Percentiles rank a stretch among this genome's conserved stretches.
phyloP scores from a whole-genome alignment of 2,113 vertebrate species.

The Cheirogaleus medius region DNA sequence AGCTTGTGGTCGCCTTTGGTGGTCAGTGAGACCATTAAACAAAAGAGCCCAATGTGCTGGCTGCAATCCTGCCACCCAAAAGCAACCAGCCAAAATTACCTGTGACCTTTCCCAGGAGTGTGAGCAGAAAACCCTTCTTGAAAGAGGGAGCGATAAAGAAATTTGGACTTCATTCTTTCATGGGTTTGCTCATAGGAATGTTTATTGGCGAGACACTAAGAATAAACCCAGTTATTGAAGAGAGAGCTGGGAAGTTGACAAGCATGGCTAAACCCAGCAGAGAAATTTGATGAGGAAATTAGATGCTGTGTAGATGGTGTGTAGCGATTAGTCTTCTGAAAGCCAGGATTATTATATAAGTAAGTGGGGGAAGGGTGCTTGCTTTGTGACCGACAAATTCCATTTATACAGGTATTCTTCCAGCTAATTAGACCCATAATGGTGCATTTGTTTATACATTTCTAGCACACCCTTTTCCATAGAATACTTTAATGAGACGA shows the following conservation, averaged over 20 bases:
- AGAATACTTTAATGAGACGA: slow-evolving; percentile 71
- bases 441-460: slow-evolving; percentile 82
- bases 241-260: slow-evolving; percentile 90
- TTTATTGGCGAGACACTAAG: slow-evolving; percentile 86
- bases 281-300: slow-evolving; percentile 92
- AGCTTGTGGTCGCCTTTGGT: slow-evolving; percentile 76
- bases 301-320: slow-evolving; percentile 89
- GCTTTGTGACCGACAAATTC: slow-evolving; percentile 82
- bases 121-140: slow-evolving; percentile 79
- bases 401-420: slow-evolving; percentile 84
- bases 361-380: slow-evolving; percentile 76
- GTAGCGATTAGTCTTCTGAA: slow-evolving; percentile 90
- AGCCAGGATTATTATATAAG: slow-evolving; percentile 90
- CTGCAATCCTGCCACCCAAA: slow-evolving; percentile 72
- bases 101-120: slow-evolving; percentile 89
- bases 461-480: slow-evolving; percentile 69
- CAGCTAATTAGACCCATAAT: slow-evolving; percentile 84
- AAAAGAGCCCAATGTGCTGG: slow-evolving; percentile 79
- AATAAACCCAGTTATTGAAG: slow-evolving; percentile 90
- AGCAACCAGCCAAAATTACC: slow-evolving; percentile 83
- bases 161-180: slow-evolving; percentile 87
- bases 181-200: slow-evolving; percentile 89
- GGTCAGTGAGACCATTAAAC: slow-evolving; percentile 78
- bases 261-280: slow-evolving; percentile 87
- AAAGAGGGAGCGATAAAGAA: slow-evolving; percentile 85